Base-by-base conservation (phyloP, 2,797 vertebrate species). In the Sebastes glaucus region DNA sequence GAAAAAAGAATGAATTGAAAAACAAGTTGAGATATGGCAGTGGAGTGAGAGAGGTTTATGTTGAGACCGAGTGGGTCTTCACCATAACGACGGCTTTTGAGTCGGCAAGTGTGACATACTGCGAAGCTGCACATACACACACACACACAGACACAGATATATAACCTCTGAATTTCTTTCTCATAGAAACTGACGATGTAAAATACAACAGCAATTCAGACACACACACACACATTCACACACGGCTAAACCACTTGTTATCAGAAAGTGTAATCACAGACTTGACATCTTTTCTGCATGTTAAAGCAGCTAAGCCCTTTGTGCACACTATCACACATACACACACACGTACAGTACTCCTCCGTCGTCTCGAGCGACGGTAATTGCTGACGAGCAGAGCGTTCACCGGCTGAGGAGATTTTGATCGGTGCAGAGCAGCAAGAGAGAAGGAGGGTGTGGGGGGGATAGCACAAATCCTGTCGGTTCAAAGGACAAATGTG, bases 261-360 rank as follows among this genome's bases (percentile, higher is more conserved):
- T 94, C 93, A 91, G 87, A 81, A 6, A 49, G 78, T 83, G 77
- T 93, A 92, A 95, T 94, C 94, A 94, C 88, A 92, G 92, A 88
- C 87, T 85, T 92, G 90, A 95, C 94, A 95, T 93, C 88, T 93
- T 94, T 92, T 93, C 93, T 90, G 92, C 92, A 90, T 91, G 92
- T 94, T 91, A 92, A 92, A 93, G 88, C 92, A 76, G 87, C 85
- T 92, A 87, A 92, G 87, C 90, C 82, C 85, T 92, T 85, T 86
- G 84, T 88, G 82, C 77, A 61, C 46, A 11, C 83, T 49, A 74
- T 61, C 69, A 62, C 10, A 74, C 13, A 74, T 3, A 33, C 13
- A 3, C 77, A 57, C 75, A 78, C 72, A 18, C 42, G 3, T 46
- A 66, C 73, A 66, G 67, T 1, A 7, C 85, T 71, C 74, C 64